Base-by-base conservation (phyloP, 2,113 vertebrate genomes). In the Engraulis encrasicolus region DNA sequence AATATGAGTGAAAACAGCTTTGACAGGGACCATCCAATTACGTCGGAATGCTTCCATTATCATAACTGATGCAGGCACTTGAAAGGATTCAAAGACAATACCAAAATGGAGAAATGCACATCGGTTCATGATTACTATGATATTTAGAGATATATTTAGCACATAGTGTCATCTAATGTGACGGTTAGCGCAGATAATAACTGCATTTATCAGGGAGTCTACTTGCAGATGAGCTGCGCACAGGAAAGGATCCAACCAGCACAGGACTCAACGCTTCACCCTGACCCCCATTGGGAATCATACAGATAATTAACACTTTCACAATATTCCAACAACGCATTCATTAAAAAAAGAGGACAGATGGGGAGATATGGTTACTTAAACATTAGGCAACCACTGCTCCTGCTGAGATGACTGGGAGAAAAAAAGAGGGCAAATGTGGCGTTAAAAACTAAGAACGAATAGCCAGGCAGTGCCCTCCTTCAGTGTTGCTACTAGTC, bases 371-470 rank as follows among this genome's bases (percentile, higher is more conserved):
- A 34, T 34, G 15, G 66, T 31, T 74, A 34, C 27, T 74, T 27
- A 74, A 12, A 74, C 66, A 74, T 74, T 31, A 74, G 66, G 66
- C 66, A 74, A 34, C 66, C 54, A 58, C 40, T 45, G 40, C n/a
- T n/a, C n/a, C n/a, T 23, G 54, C 54, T 58, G 54, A 58, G 54
- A 52, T 17, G 6, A 23, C 58, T 23, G 11, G 27, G 58, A 66
- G 27, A 27, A 66, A 12, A 7, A 23, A 66, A 66, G 27, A 66
- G 2, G 54, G 17, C 2, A 74, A 74, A 34, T 27, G 31, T 27
- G 23, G 58, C 58, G 12, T 66, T 27, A 66, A 66, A 12, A 66
- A 31, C 58, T 66, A 31, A 31, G n/a, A 17, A 31, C 66, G 15
- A n/a, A n/a, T n/a, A n/a, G n/a, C n/a, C n/a, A n/a, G n/a, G n/a